A percentile compares a stretch with the other conserved stretches of the same genome.
These are phyloP conservation scores for Staurois parvus DNA, from an alignment of 2,797 vertebrate genomes.

Conservation along the genomic window DNA sequence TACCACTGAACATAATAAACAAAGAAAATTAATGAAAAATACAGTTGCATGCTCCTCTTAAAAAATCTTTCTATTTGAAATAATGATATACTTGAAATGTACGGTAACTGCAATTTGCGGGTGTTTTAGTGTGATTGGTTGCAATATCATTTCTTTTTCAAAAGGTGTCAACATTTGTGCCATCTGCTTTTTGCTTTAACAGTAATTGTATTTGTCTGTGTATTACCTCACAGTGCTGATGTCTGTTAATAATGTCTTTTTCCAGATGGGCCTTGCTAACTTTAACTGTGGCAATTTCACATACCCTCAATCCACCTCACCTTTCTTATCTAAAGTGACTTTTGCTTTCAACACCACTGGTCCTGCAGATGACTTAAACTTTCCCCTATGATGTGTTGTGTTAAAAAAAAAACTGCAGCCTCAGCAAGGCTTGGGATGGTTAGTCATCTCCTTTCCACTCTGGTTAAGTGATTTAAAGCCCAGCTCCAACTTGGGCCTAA, in stretches of 20 bases:
- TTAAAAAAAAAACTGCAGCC: background rate
- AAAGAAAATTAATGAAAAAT: too few species aligned
- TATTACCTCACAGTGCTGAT: slow-evolving; percentile 19
- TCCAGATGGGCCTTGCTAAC: slow-evolving; percentile 39
- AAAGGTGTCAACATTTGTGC: background rate
- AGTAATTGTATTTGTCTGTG: slow-evolving; percentile 16
- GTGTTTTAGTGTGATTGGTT: background rate
- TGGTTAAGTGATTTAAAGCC: too few species aligned
- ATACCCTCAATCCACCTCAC: slow-evolving; percentile 32
- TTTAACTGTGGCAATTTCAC: slow-evolving; percentile 43
- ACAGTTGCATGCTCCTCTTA: too few species aligned
- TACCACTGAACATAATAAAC: too few species aligned
- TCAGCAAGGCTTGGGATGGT: background rate
- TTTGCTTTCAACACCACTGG: slow-evolving; percentile 39
- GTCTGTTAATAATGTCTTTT: slow-evolving; percentile 1
- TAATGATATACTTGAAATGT: background rate
- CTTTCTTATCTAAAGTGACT: slow-evolving; percentile 41
- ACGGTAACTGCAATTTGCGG: background rate
- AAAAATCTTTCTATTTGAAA: too few species aligned
- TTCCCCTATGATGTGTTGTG: background rate
- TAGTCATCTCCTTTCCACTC: background rate
- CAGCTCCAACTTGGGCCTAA: too few species aligned
- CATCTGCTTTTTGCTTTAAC: slow-evolving; percentile 27
- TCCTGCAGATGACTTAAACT: slow-evolving; percentile 24
- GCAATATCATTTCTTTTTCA: background rate